phyloP scores from a whole-genome alignment of 2,888 invertebrate species.

The Lochmaea crataegi region DNA sequence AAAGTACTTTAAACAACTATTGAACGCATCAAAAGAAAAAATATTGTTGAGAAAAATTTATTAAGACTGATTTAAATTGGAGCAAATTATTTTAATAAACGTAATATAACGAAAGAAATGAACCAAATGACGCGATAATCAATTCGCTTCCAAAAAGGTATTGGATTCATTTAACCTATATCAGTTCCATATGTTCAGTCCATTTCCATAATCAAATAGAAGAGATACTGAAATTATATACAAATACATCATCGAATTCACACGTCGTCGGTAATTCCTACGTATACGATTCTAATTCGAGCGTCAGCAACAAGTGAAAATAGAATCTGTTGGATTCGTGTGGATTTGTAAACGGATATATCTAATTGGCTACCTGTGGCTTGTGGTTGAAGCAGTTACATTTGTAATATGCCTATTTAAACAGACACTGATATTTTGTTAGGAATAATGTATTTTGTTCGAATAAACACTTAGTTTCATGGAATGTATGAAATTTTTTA shows the following conservation, averaged over 20 bases:
- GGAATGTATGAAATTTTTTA: no score
- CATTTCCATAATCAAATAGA: slow-evolving; percentile 57
- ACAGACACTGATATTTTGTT: slow-evolving; percentile 23
- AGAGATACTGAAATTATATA: slow-evolving; percentile 45
- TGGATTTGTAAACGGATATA: slow-evolving; percentile 51
- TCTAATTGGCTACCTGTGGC: slow-evolving; percentile 55
- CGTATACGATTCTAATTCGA: slow-evolving; percentile 24
- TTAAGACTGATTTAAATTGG: no score
- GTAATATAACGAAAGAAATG: slow-evolving; percentile 3
- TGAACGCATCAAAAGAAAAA: no score
- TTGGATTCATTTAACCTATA: slow-evolving; percentile 52
- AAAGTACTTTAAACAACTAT: no score
- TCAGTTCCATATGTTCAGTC: slow-evolving; percentile 58
- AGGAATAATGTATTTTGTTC: no score
- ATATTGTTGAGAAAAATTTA: no score
- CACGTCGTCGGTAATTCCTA: slow-evolving; percentile 13
- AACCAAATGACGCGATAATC: slow-evolving; percentile 36
- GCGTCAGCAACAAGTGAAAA: slow-evolving; percentile 53
- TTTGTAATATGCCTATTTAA: slow-evolving; percentile 31
- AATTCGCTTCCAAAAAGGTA: slow-evolving; percentile 47
- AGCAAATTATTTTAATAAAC: background rate
- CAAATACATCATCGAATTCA: slow-evolving; percentile 16
- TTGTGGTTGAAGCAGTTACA: slow-evolving; percentile 47
- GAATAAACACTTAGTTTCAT: no score
- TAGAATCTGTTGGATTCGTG: slow-evolving; percentile 50